Percentiles rank a stretch among this genome's conserved stretches.
phyloP scores from a whole-genome alignment of 1,140 invertebrate genomes.

The Hyles vespertilio region DNA sequence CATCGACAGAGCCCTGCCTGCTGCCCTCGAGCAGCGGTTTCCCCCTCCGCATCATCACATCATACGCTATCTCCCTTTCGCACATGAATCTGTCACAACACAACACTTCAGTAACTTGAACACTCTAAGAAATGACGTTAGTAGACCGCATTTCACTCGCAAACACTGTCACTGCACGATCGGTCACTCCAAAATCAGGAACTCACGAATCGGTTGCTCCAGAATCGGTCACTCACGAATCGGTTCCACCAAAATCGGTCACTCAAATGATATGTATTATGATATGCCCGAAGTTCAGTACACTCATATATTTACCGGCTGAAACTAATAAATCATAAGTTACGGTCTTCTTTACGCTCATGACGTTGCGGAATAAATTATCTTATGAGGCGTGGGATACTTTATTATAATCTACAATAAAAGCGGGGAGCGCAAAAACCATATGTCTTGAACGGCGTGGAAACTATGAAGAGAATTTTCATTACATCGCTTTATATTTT shows the following conservation, averaged over 20 bases:
- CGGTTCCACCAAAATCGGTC: background rate
- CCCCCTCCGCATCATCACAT: conserved; percentile 66
- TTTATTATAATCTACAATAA: no score
- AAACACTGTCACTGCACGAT: no score
- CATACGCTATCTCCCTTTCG: conserved; percentile 52
- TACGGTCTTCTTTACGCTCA: conserved; percentile 2
- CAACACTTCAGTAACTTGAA: background rate
- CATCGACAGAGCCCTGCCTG: conserved; percentile 70
- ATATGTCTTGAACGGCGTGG: no score
- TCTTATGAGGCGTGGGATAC: background rate
- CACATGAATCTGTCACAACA: conserved; percentile 15
- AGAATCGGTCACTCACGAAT: no score
- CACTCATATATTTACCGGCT: conserved; percentile 8
- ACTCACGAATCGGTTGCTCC: background rate
- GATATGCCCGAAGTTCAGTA: background rate
- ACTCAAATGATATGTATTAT: background rate
- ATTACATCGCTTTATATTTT: no score
- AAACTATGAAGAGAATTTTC: no score
- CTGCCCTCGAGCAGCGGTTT: conserved; percentile 65
- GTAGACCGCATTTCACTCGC: conserved; percentile 16
- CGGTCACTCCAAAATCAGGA: background rate
- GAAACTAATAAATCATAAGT: conserved; percentile 32
- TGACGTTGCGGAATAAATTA: conserved; percentile 2
- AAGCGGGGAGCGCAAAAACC: no score
- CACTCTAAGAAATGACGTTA: conserved; percentile 13